phyloP scores from a whole-genome alignment of 30 jellyfish, hydroid and myxozoan genomes.

The Clytia hemisphaerica region DNA sequence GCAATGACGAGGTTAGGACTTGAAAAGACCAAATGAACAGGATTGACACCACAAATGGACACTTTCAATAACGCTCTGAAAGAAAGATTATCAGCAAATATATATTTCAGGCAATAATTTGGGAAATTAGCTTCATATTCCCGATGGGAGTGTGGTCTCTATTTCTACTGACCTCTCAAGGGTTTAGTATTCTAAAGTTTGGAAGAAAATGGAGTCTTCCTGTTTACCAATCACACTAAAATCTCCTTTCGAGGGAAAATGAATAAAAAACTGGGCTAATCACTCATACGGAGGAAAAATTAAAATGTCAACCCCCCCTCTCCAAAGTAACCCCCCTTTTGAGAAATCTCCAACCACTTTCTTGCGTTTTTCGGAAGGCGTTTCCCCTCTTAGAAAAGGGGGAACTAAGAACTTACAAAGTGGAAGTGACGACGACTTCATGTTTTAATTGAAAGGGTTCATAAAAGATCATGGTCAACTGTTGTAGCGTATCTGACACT shows the following conservation, averaged over 20 bases:
- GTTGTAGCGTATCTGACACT: conserved; percentile 24
- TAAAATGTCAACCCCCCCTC: too few relatives aligned
- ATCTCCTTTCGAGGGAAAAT: not conserved
- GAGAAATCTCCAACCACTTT: too few relatives aligned
- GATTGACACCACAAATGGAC: conserved; percentile 35
- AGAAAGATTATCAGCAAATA: not conserved
- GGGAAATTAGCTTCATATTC: not conserved
- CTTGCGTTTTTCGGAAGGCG: too few relatives aligned
- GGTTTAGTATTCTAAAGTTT: too few relatives aligned
- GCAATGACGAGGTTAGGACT: not conserved
- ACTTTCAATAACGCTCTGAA: conserved; percentile 21
- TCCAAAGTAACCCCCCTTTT: too few relatives aligned
- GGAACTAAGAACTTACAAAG: conserved; percentile 28
- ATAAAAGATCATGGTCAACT: conserved; percentile 53
- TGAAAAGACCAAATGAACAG: conserved; percentile 16
- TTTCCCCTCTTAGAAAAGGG: not conserved
- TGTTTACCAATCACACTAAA: too few relatives aligned
- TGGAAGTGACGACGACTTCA: conserved; percentile 23
- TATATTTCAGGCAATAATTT: not conserved
- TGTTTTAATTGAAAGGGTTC: conserved; percentile 64
- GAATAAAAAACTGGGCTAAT: not conserved
- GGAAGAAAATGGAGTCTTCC: too few relatives aligned
- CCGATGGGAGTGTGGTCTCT: too few relatives aligned
- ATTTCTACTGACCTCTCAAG: too few relatives aligned
- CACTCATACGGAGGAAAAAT: too few relatives aligned